phyloP scores from a whole-genome alignment of 2,797 vertebrate genomes.

The Smutsia temminckii region DNA sequence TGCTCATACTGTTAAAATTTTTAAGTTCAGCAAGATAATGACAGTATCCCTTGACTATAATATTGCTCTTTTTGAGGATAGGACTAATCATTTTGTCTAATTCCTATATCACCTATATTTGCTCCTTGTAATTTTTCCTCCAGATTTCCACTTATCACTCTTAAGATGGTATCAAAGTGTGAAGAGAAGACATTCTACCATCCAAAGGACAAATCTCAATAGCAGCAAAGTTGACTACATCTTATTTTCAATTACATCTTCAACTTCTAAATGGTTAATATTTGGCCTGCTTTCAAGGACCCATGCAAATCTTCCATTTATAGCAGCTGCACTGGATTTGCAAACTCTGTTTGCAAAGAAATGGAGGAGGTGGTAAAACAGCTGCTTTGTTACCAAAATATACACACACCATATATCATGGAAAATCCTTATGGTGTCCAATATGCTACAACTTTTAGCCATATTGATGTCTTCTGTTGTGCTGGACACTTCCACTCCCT shows the following conservation, averaged over 20 bases:
- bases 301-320: constrained; percentile 57
- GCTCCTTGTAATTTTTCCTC: constrained; percentile 17
- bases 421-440: not conserved
- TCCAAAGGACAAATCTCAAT: constrained; percentile 47
- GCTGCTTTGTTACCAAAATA: constrained; percentile 52
- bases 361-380: not conserved
- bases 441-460: not conserved
- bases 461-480: not conserved
- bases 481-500: not conserved
- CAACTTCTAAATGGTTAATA: constrained; percentile 43
- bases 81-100: constrained; percentile 3
- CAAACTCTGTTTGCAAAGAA: constrained; percentile 57
- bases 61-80: constrained; percentile 41
- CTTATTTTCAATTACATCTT: constrained; percentile 59
- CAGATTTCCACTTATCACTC: constrained; percentile 24
- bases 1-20: constrained; percentile 26
- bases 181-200: constrained; percentile 50
- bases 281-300: constrained; percentile 58
- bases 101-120: constrained; percentile 27
- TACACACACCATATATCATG: not conserved
- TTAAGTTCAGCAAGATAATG: not conserved
- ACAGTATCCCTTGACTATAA: constrained; percentile 37
- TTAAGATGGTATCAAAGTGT: constrained; percentile 49
- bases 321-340: constrained; percentile 42
- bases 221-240: constrained; percentile 50